Base-by-base conservation (phyloP, 2,888 invertebrate species). In the Eledone cirrhosa region DNA sequence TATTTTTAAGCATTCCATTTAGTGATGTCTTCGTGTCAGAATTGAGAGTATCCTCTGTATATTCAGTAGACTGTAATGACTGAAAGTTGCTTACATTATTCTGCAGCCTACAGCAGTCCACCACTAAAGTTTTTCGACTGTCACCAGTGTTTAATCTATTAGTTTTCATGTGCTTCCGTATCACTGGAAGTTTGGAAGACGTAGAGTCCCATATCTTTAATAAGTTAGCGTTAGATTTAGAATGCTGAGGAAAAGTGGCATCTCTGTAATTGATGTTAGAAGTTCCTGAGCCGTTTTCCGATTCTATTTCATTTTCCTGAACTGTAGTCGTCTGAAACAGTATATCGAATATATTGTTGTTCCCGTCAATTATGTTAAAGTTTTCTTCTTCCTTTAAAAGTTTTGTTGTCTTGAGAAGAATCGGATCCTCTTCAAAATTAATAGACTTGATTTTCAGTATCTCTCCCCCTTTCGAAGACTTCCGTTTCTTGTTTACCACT, bases 331-430 rank as follows among this genome's bases (percentile, higher is more conserved):
- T 41, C n/a, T 19, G 33, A 8, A n/a, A 72, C n/a, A 72, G 5
- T 1, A 72, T 72, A 33, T 72, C 72, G 33, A 72, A 72, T 33
- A 72, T 72, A 19, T 72, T 72, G 16, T 72, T 72, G 13, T 14
- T 27, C 22, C 31, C n/a, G 4, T n/a, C 31, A 11, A 11, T 41
- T 33, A 7, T 11, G 29, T 41, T n/a, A n/a, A 13, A 5, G 4
- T 1, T 8, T 72, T 72, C 3, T n/a, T 41, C 22, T 16, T 41
- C 29, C 41, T 72, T 13, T 33, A 11, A 33, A 33, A 41, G 19
- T 24, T n/a, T 41, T 41, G 41, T 0, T 2, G 33, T 41, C 14
- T 72, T 72, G 3, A 31, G 29, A 72, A 72, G 31, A 27, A 72
- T 19, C 13, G 41, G 22, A 19, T 72, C 41, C 4, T 72, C 31